phyloP scores from a whole-genome alignment of 2,797 vertebrate genomes.

The Zalophus californianus region DNA sequence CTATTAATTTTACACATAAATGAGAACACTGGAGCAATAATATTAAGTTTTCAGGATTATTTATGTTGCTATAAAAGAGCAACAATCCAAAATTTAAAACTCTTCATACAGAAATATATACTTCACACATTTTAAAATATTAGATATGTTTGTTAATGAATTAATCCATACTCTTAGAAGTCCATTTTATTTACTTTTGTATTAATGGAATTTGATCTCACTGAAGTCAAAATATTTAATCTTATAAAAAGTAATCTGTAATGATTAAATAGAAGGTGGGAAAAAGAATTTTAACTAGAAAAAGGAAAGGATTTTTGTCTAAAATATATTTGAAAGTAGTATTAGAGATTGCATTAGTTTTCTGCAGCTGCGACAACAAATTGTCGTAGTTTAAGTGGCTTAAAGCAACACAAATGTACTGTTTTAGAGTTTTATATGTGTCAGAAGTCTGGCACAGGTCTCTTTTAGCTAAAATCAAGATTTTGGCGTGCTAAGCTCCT shows the following conservation, averaged over 20 bases:
- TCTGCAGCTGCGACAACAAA: not conserved
- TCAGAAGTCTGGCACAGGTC: not conserved
- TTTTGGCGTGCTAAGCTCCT: accelerated
- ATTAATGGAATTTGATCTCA: not conserved
- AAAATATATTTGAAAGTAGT: not conserved
- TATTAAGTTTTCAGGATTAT: not conserved
- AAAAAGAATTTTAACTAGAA: not conserved
- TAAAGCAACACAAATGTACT: not conserved
- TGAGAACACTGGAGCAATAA: not conserved
- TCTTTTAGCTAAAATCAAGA: not conserved
- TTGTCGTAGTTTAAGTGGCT: not conserved
- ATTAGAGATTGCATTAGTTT: not conserved
- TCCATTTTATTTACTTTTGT: not conserved
- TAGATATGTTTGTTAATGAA: not conserved
- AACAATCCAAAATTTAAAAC: not conserved
- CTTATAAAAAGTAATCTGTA: not conserved
- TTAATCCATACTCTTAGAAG: not conserved
- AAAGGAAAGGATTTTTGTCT: not conserved
- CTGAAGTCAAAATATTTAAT: not conserved
- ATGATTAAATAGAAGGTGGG: not conserved
- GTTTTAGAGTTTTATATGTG: not conserved
- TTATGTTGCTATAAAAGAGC: not conserved
- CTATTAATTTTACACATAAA: not conserved
- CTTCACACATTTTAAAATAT: not conserved
- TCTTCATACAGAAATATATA: not conserved